These are phyloP conservation scores for Cheilosia variabilis DNA, from an alignment of 2,888 invertebrate genomes.

Conservation along the genomic window DNA sequence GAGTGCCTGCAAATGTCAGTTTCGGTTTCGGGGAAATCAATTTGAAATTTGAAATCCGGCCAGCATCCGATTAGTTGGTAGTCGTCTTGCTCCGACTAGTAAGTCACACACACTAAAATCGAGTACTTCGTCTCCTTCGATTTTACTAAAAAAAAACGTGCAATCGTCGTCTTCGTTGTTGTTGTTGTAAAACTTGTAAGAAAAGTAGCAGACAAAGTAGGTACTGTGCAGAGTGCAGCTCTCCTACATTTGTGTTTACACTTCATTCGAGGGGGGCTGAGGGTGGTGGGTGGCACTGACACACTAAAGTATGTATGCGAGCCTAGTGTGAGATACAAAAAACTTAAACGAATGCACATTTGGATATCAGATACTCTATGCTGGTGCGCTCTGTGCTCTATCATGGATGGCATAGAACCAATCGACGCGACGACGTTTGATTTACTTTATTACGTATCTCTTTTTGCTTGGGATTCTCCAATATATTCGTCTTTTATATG, in stretches of 20 bases:
- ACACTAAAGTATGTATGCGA: slow-evolving; percentile 37
- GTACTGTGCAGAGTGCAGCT: slow-evolving; percentile 35
- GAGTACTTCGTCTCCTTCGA: slow-evolving; percentile 64
- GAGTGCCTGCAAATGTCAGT: slow-evolving; percentile 1
- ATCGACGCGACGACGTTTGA: slow-evolving; percentile 63
- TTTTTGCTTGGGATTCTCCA: slow-evolving; percentile 44
- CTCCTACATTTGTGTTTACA: slow-evolving; percentile 62
- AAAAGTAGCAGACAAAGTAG: slow-evolving; percentile 29
- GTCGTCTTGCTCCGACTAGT: slow-evolving; percentile 69
- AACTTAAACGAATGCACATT: slow-evolving; percentile 67
- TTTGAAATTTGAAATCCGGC: slow-evolving; percentile 39
- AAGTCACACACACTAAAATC: slow-evolving; percentile 73
- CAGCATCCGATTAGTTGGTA: slow-evolving; percentile 15
- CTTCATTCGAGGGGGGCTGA: slow-evolving; percentile 3
- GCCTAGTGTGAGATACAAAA: slow-evolving; percentile 55
- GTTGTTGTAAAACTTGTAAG: slow-evolving; percentile 25
- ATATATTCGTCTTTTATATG: slow-evolving; percentile 29
- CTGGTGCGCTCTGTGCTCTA: slow-evolving; percentile 52
- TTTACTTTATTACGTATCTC: slow-evolving; percentile 53
- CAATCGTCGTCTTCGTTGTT: slow-evolving; percentile 48
- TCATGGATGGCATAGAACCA: slow-evolving; percentile 67
- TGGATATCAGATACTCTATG: slow-evolving; percentile 58
- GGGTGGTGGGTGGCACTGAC: slow-evolving; percentile 9
- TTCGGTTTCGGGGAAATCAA: slow-evolving; percentile 30
- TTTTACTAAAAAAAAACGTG: slow-evolving; percentile 64